Evolutionary conservation across 2,797 vertebrate genomes (phyloP).

Genomic region (Martes flavigula): DNA sequence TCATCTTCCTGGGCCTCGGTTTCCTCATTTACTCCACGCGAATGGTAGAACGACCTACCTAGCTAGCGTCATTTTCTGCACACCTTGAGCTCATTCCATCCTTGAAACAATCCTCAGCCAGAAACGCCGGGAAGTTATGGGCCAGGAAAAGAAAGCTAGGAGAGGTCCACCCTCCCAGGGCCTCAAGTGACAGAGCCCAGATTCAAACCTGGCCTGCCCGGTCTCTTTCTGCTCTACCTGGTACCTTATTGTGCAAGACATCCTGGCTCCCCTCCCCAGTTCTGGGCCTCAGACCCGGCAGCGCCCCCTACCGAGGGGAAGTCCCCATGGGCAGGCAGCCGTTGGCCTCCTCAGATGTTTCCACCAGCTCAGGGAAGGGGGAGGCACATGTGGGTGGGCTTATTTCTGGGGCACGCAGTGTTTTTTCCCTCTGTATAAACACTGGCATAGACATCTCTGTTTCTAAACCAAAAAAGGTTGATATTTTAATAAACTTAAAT

Average conservation of each 20-base stretch:
- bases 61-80: not conserved
- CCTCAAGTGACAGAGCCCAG: not conserved
- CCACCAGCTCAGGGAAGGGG: not conserved
- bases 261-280: not conserved
- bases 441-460: not conserved
- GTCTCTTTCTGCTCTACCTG: not conserved
- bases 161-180: not conserved
- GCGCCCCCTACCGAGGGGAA: not conserved
- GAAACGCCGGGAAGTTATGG: not conserved
- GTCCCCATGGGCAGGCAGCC: not conserved
- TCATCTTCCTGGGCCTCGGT: not conserved
- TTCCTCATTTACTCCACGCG: not conserved
- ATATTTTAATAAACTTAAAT: slow-evolving; percentile 52
- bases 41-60: not conserved
- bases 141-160: not conserved
- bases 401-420: not conserved
- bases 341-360: not conserved
- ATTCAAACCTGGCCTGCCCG: not conserved
- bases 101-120: not conserved
- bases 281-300: not conserved
- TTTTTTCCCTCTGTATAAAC: not conserved
- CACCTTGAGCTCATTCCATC: not conserved
- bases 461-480: not conserved
- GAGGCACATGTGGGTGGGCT: not conserved
- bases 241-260: not conserved